phyloP scores from a whole-genome alignment of 2,113 vertebrate species.

The Callocephalon fimbriatum region DNA sequence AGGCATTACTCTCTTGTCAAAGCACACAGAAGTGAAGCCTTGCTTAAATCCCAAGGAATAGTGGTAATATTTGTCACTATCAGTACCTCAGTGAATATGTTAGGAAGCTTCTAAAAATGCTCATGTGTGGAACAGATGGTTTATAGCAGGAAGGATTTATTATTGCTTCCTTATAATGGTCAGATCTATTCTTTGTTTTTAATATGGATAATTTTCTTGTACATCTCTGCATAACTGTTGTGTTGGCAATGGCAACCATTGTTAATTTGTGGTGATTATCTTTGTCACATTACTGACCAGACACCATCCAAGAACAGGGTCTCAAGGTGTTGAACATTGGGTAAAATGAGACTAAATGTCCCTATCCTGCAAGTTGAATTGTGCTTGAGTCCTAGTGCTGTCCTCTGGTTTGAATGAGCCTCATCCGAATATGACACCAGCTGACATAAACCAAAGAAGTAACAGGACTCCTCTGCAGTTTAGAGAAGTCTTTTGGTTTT shows the following conservation, averaged over 20 bases:
- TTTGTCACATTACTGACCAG: not conserved
- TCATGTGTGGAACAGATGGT: not conserved
- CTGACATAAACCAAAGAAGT: not conserved
- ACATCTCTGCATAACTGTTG: not conserved
- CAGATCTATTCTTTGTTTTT: not conserved
- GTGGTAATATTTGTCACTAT: not conserved
- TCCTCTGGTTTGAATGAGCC: not conserved
- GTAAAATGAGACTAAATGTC: not conserved
- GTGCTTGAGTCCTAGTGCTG: not conserved
- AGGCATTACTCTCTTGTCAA: not conserved
- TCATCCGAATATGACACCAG: not conserved
- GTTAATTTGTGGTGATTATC: not conserved
- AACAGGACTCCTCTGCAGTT: not conserved
- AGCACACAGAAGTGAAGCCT: not conserved
- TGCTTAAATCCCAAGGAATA: not conserved
- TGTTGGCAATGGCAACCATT: not conserved
- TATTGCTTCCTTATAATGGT: not conserved
- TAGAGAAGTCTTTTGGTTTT: not conserved
- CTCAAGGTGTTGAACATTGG: fast-evolving
- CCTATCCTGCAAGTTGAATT: not conserved
- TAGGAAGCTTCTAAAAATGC: not conserved
- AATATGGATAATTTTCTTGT: not conserved
- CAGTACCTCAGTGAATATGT: not conserved
- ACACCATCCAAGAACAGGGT: not conserved
- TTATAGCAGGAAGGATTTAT: not conserved